A percentile compares a stretch with the other conserved stretches of the same genome.
Conservation (phyloP, 2,888 invertebrate species). For the Diarsia dahlii region DNA sequence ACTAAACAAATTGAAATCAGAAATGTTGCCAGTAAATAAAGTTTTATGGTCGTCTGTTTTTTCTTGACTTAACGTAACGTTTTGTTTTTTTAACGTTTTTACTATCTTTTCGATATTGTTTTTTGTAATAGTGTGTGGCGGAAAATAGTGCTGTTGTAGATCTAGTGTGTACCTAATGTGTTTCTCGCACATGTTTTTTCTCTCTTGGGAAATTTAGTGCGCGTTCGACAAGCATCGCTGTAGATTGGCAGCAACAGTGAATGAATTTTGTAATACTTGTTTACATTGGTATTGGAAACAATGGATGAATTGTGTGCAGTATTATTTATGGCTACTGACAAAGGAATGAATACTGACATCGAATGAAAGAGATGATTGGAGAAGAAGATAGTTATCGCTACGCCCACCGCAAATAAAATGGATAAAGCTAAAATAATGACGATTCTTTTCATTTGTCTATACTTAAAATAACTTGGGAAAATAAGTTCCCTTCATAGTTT, state of each 20-base stretch:
- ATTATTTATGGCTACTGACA: background rate
- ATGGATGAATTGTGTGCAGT: background rate
- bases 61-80: slow-evolving; percentile 17
- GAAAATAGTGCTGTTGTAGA: slow-evolving; percentile 25
- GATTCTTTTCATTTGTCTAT: background rate
- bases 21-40: slow-evolving; percentile 53
- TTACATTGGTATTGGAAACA: slow-evolving; percentile 1
- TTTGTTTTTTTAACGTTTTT: slow-evolving; percentile 39
- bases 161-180: slow-evolving; percentile 11
- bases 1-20: slow-evolving; percentile 56
- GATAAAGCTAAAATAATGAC: background rate
- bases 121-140: slow-evolving; percentile 32
- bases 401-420: background rate
- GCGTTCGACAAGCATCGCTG: slow-evolving; percentile 30
- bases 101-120: slow-evolving; percentile 40
- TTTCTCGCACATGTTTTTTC: slow-evolving; percentile 28
- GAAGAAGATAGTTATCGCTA: background rate
- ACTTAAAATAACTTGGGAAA: background rate
- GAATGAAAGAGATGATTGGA: background rate
- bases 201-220: slow-evolving; percentile 52
- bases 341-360: background rate
- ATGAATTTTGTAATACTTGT: slow-evolving; percentile 39
- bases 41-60: slow-evolving; percentile 36
- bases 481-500: background rate
- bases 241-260: slow-evolving; percentile 12